phyloP scores from a whole-genome alignment of 2,797 vertebrate genomes.

The Sebastes oblongus region DNA sequence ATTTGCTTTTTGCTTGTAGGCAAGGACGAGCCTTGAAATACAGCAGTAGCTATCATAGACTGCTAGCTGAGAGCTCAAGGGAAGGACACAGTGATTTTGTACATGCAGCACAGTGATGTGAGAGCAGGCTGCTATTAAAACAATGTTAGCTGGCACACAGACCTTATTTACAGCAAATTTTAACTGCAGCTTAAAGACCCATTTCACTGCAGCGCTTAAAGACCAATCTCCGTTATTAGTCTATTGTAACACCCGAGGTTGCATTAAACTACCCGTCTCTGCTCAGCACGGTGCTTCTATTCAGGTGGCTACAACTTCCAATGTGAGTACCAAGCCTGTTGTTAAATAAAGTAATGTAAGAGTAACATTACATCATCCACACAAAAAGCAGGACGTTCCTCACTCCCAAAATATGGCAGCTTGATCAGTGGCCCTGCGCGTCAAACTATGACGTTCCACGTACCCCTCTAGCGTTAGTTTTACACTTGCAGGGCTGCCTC shows the following conservation, averaged over 20 bases:
- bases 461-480: neutral
- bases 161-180: slow-evolving; percentile 52
- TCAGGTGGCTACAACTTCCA: neutral
- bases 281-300: neutral
- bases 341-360: slow-evolving; percentile 11
- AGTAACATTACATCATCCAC: neutral
- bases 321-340: neutral
- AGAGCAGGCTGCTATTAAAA: slow-evolving; percentile 39
- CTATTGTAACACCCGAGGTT: slow-evolving; percentile 37
- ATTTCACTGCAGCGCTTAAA: slow-evolving; percentile 41
- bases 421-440: too few species aligned
- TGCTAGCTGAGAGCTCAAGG: slow-evolving; percentile 22
- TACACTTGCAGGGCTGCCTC: neutral
- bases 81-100: slow-evolving; percentile 31
- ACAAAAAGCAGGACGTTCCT: neutral
- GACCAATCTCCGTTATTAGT: slow-evolving; percentile 33
- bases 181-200: slow-evolving; percentile 50
- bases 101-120: slow-evolving; percentile 10
- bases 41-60: slow-evolving; percentile 26
- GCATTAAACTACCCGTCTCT: slow-evolving; percentile 7
- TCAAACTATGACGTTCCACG: neutral
- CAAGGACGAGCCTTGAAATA: slow-evolving; percentile 33
- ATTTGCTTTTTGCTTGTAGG: slow-evolving; percentile 40
- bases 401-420: too few species aligned
- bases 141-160: slow-evolving; percentile 33